These are phyloP conservation scores for Trachymyrmex septentrionalis DNA, from an alignment of 1,140 invertebrate genomes.

Conservation along the genomic window DNA sequence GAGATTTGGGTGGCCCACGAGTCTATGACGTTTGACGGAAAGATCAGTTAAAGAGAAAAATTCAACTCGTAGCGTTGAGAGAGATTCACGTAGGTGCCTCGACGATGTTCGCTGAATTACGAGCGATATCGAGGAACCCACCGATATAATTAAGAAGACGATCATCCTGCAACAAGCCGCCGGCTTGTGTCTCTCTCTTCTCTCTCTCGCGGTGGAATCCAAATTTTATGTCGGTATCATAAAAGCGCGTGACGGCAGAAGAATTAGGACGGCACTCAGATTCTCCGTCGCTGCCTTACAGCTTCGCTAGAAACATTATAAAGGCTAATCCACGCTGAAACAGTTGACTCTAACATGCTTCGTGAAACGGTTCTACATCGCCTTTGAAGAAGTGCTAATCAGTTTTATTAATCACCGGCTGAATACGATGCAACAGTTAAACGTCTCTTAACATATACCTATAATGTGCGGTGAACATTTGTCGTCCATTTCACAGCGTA, in stretches of 20 bases:
- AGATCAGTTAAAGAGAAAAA: constrained; percentile 55
- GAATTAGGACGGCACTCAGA: constrained; percentile 79
- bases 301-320: constrained; percentile 67
- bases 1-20: constrained; percentile 49
- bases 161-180: constrained; percentile 69
- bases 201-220: constrained; percentile 75
- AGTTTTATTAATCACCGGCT: constrained; percentile 41
- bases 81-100: constrained; percentile 65
- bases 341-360: not conserved
- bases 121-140: constrained; percentile 76
- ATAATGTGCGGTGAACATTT: constrained; percentile 3
- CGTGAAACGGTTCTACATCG: not conserved
- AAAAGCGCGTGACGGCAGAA: constrained; percentile 82
- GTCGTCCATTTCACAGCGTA: constrained; percentile 26
- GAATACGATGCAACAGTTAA: constrained; percentile 8
- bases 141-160: constrained; percentile 76
- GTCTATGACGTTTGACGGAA: constrained; percentile 65
- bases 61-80: constrained; percentile 36
- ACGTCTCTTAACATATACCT: not conserved
- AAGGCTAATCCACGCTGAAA: constrained; percentile 68
- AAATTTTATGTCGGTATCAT: constrained; percentile 82
- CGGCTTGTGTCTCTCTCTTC: constrained; percentile 67
- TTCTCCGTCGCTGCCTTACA: constrained; percentile 54
- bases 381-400: constrained; percentile 19
- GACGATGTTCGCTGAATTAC: constrained; percentile 77